A percentile compares a stretch with the other conserved stretches of the same genome.
Evolutionary conservation across 2,888 invertebrate genomes (phyloP).

Genomic region (Platynereis dumerilii): DNA sequence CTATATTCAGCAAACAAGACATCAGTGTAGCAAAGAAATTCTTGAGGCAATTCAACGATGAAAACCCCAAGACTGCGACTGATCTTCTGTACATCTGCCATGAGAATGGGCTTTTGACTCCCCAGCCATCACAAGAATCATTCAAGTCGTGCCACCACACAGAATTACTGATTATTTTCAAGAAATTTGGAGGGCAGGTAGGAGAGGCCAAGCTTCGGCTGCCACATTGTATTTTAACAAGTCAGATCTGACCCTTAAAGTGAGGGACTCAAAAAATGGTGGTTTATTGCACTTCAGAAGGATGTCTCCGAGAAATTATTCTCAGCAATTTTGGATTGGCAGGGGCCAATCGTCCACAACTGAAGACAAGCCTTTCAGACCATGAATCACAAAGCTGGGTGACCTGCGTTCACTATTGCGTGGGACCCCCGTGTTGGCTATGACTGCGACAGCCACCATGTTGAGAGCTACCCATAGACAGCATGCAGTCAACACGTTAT

Average conservation of each 20-base stretch:
- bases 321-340: no score
- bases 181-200: background rate
- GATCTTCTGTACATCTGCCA: background rate
- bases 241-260: background rate
- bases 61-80: background rate
- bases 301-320: no score
- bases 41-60: background rate
- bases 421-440: no score
- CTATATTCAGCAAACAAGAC: background rate
- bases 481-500: no score
- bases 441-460: no score
- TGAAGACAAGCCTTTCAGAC: no score
- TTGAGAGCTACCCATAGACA: no score
- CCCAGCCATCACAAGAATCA: background rate
- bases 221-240: slow-evolving; percentile 5
- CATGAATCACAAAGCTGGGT: no score
- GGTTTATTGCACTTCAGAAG: no score
- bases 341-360: no score
- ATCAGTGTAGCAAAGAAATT: background rate
- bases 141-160: background rate
- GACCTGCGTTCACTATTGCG: no score
- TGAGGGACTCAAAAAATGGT: background rate
- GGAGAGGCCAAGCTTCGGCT: background rate
- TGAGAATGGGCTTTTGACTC: slow-evolving; percentile 8
- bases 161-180: background rate